Base-by-base conservation (phyloP, 2,797 vertebrate genomes). In the Semaprochilodus insignis region DNA sequence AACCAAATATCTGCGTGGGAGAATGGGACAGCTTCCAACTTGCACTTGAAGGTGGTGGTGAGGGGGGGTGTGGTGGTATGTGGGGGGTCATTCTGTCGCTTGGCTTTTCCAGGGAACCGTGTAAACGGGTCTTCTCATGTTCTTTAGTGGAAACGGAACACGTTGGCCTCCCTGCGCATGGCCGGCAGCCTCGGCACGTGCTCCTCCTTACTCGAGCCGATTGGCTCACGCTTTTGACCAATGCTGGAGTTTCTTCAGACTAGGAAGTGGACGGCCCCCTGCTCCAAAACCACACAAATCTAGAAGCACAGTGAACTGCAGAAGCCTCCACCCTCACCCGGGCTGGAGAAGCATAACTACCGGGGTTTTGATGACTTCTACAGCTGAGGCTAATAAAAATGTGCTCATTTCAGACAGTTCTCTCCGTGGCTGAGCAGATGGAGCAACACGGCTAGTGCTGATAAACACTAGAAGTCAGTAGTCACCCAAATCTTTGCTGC, bases 101-200 rank as follows among this genome's bases (percentile, higher is more conserved):
- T 16, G 14, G 62, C 48, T 83, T 80, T 85, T 83, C 60, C 75
- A 57, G 52, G 85, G 81, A 70, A 66, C 63, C 4, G 31, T 36
- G 15, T 21, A 81, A 78, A 81, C 23, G 54, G 73, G 27, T 55
- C 74, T 60, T 54, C 80, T 60, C 10, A 51, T 40, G 79, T 74
- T 81, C 74, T 85, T 81, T 34, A 14, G 7, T 78, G 63, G 75
- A 86, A 86, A 83, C 74, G 79, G 54, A 70, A 83, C 69, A 81
- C 82, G 48, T 74, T 69, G 83, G 59, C 67, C 25, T 57, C 4
- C 75, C 57, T 80, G 70, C 67, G 59, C 74, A 60, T 67, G 54
- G 67, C 78, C 62, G 69, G 67, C 13, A 67, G 62, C 78, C 17
- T 59, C 31, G 34, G 74, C 31, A 59, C 14, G 55, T 44, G 75